Conservation (phyloP, 2,888 invertebrate species). For the Hyppa rectilinea region DNA sequence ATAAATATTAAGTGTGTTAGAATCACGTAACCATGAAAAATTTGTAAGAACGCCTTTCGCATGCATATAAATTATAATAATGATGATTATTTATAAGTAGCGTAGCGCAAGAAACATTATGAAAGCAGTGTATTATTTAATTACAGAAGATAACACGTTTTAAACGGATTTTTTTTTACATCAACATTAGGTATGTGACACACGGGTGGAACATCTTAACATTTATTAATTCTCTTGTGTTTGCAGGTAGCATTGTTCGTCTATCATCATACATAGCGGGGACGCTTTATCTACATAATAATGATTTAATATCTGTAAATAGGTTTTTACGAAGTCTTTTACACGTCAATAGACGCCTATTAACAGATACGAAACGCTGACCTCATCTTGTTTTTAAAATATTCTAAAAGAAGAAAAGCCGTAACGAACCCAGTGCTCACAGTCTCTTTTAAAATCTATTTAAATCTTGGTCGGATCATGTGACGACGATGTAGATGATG, state of each 20-base stretch:
- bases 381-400: no score
- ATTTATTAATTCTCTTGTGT: not conserved
- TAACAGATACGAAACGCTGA: no score
- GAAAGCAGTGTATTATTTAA: not conserved
- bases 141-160: not conserved
- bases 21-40: constrained; percentile 11
- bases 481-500: no score
- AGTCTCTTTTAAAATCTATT: no score
- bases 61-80: not conserved
- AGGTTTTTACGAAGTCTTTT: no score
- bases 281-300: not conserved
- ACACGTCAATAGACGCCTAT: no score
- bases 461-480: no score
- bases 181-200: not conserved
- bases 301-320: no score
- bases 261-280: not conserved
- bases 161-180: not conserved
- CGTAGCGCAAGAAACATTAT: not conserved
- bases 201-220: not conserved
- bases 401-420: no score
- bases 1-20: constrained; percentile 18
- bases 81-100: not conserved
- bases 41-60: not conserved
- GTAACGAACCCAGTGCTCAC: no score
- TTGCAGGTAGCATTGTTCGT: not conserved